Conservation (phyloP, 2,797 vertebrate species). For the Danio choprae region DNA sequence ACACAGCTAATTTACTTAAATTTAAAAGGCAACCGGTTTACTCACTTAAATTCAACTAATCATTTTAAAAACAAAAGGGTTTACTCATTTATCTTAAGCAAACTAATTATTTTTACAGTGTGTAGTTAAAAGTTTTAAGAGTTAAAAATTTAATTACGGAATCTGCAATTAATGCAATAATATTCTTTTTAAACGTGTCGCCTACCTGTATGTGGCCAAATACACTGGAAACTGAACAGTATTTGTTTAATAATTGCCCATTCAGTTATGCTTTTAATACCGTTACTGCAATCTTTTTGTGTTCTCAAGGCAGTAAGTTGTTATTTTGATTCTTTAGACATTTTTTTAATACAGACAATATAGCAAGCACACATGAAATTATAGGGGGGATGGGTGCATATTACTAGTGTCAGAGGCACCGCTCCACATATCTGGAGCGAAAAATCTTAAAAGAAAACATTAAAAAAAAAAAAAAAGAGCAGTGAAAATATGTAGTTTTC, state of each 20-base stretch:
- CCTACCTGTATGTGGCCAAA: no score
- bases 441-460: background rate
- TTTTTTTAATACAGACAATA: background rate
- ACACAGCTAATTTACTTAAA: no score
- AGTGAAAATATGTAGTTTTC: background rate
- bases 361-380: constrained; percentile 8
- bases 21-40: no score
- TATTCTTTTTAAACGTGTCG: no score
- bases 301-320: background rate
- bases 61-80: no score
- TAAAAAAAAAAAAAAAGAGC: background rate
- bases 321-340: background rate
- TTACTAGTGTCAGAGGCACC: background rate
- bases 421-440: background rate
- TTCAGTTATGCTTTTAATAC: background rate
- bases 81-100: no score
- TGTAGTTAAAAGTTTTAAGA: no score
- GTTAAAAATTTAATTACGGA: no score
- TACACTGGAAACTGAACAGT: no score
- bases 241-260: background rate
- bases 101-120: no score
- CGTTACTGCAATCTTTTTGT: background rate
- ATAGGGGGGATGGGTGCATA: background rate
- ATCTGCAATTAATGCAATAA: no score
- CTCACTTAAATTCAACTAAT: no score